Conservation (phyloP, 1,140 invertebrate genomes). For the Stenopsyche tienmushanensis region DNA sequence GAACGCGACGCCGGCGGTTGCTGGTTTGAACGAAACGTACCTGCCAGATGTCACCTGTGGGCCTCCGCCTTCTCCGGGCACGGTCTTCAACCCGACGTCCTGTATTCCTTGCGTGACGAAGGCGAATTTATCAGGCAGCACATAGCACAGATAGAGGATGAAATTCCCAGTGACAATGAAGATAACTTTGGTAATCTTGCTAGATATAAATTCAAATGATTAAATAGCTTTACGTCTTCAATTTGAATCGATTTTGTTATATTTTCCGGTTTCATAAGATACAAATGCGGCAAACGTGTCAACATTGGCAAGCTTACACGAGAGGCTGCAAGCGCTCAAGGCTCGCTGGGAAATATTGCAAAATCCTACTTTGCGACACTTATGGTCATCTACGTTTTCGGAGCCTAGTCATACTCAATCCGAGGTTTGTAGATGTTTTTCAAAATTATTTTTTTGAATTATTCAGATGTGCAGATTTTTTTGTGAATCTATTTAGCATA, state of each 20-base stretch:
- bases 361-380: constrained; percentile 27
- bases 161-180: constrained; percentile 33
- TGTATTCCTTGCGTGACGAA: constrained; percentile 18
- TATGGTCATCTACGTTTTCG: neutral
- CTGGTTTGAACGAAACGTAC: constrained; percentile 36
- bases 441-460: neutral
- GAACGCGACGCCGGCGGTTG: constrained; percentile 17
- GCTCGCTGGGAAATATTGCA: constrained; percentile 34
- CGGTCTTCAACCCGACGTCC: neutral
- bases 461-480: neutral
- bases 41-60: constrained; percentile 32
- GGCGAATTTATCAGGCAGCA: constrained; percentile 21
- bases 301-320: constrained; percentile 26
- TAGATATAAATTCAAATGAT: neutral
- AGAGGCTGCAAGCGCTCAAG: constrained; percentile 20
- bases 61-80: neutral
- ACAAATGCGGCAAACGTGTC: constrained; percentile 25
- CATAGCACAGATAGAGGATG: constrained; percentile 20
- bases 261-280: too few relatives aligned
- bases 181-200: constrained; percentile 12
- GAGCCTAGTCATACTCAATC: neutral
- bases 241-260: too few relatives aligned
- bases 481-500: constrained; percentile 1
- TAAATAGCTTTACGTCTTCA: neutral
- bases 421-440: constrained; percentile 1